Evolutionary conservation across 2,797 vertebrate genomes (phyloP).

Genomic region (Chrysocyon brachyurus): DNA sequence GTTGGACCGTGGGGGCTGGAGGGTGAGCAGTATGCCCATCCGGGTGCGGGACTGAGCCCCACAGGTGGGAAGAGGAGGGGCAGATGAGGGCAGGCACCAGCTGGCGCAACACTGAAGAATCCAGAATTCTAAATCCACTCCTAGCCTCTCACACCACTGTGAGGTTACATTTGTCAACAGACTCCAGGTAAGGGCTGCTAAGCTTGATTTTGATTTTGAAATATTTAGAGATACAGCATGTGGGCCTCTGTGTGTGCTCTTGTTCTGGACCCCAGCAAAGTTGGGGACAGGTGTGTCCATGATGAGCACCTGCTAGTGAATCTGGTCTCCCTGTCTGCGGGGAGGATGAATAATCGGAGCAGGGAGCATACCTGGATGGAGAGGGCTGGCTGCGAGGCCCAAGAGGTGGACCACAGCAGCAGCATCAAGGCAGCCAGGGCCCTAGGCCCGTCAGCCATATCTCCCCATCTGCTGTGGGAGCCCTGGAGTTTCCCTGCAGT

Average conservation of each 20-base stretch:
- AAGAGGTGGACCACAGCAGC: background rate
- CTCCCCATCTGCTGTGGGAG: background rate
- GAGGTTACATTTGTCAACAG: background rate
- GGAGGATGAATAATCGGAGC: background rate
- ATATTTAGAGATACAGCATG: background rate
- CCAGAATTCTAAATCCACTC: background rate
- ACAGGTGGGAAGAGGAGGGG: background rate
- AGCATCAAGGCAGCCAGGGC: rapidly evolving
- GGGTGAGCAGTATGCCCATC: background rate
- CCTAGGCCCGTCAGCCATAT: background rate
- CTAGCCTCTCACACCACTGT: background rate
- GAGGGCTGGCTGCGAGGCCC: background rate
- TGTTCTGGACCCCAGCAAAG: background rate
- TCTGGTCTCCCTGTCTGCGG: background rate
- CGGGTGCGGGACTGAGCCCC: background rate
- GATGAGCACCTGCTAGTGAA: background rate
- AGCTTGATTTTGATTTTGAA: constrained; percentile 1
- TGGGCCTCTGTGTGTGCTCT: constrained; percentile 2
- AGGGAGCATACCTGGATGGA: background rate
- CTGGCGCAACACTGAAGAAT: background rate
- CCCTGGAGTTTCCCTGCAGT: background rate
- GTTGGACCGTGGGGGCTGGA: background rate
- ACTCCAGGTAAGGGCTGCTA: background rate
- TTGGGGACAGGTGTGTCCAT: background rate
- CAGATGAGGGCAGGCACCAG: background rate